phyloP scores from a whole-genome alignment of 2,113 vertebrate species.

The Arenaria interpres region DNA sequence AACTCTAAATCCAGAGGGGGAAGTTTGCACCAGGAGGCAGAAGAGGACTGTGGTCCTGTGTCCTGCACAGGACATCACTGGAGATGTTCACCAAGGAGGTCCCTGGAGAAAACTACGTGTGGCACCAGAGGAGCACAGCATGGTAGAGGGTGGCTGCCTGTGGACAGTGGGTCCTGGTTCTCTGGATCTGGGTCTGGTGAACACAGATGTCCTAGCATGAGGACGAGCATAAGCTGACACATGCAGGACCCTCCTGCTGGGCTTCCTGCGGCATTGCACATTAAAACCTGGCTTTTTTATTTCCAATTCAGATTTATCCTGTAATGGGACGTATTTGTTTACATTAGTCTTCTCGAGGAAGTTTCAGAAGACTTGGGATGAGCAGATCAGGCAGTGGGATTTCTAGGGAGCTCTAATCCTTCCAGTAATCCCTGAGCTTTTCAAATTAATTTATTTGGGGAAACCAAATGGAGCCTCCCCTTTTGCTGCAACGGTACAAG shows the following conservation, averaged over 20 bases:
- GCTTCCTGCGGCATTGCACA: fast-evolving
- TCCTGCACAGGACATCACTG: neutral
- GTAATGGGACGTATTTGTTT: neutral
- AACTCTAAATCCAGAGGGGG: neutral
- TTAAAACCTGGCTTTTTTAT: neutral
- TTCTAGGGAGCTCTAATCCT: neutral
- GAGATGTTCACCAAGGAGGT: neutral
- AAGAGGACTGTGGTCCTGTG: neutral
- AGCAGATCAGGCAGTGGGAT: neutral
- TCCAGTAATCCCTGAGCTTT: neutral
- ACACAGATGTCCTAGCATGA: neutral
- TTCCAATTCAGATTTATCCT: neutral
- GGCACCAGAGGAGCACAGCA: neutral
- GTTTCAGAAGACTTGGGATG: neutral
- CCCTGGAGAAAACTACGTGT: neutral
- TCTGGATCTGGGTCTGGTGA: neutral
- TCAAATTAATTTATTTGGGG: neutral
- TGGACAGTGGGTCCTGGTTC: neutral
- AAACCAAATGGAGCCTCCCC: neutral
- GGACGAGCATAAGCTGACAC: neutral
- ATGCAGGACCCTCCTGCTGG: neutral
- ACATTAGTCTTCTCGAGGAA: neutral
- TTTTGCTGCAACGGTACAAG: neutral
- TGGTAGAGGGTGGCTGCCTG: neutral
- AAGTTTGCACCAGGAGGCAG: neutral